Base-by-base conservation (phyloP, 2,113 vertebrate genomes). In the Sander vitreus region DNA sequence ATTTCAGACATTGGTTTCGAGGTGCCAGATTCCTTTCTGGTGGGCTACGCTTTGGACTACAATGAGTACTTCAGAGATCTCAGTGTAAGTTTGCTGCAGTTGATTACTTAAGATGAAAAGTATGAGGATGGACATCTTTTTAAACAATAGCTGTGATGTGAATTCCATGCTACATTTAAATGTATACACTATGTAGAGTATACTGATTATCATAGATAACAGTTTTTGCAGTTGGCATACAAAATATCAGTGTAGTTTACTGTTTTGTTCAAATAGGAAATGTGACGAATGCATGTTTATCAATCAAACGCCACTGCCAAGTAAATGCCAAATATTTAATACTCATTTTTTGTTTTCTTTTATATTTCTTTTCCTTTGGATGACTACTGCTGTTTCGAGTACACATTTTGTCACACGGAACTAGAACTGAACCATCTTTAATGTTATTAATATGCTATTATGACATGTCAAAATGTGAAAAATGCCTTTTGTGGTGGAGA, bases 11-110 rank as follows among this genome's bases (percentile, higher is more conserved):
- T 95, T 55, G 96, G 96, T 13, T 96, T 96, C 89, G 96, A 96
- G 91, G 96, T 96, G 67, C 96, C 96, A 5, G 96, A 96, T 89
- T 92, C 92, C 64, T 96, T 96, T 74, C 90, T 96, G 30, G 96
- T 96, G 66, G 96, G 96, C 33, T 96, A 96, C 23, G 96, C 96
- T 67, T 88, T 96, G 89, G 96, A 96, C 87, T 96, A 96, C 91
- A 96, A 96, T 1, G 96, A 96, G 77, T 95, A 96, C 92, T 96
- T 96, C 92, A 92, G 96, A 91, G 96, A 96, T 88, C 93, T 96
- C 74, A 96, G 95, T 83, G 96, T 96, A 87, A 96, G 95, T 95
- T 53, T 72, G 27, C 10, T 65, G 14, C 6, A 54, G 14, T 47
- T 45, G 7, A 69, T 50, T 33, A 2, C 5, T 58, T 39, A 2